Evolutionary conservation across 1,140 invertebrate genomes (phyloP), one percentile per base, ranked within the genome.

Genomic region (Eumaeus atala): DNA sequence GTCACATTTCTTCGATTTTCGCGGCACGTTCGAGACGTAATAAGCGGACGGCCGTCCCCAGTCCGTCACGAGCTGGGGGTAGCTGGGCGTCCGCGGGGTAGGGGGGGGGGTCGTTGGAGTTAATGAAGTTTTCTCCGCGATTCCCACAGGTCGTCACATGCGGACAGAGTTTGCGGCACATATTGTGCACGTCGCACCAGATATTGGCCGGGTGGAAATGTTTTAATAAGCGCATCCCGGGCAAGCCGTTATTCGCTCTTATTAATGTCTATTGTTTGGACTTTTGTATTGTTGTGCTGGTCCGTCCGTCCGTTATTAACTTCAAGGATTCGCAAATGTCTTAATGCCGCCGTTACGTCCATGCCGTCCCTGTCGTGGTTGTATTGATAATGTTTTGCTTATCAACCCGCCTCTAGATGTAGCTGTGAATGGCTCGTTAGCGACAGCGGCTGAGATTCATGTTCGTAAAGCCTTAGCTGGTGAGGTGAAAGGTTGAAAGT

Each of bases 101-200:
- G 59, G 54, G 49, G 61, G 57, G 64, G 71, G 70, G 66, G 74
- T 70, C 70, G 74, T 70, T 62, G 70, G 77, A 81, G 78, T 85
- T 85, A 85, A 85, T 85, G 82, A 85, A 85, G 82, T 85, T 85
- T 85, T 84, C 82, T 79, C 77, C 72, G 75, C 82, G 82, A 84
- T 77, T 85, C 82, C 82, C 82, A 80, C 79, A 77, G 79, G 82
- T 83, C 79, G 79, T 77, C 76, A 80, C 75, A 80, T 83, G 77
- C 68, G 77, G 77, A 61, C 70, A 56, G 77, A 82, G 77, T 82
- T 85, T 80, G 79, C 72, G 70, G 62, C 77, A 81, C 82, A 84
- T 84, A 86, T 86, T 86, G 83, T 76, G 71, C 83, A 80, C 62
- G 72, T 73, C 71, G 67, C 21, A 28, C 64, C 70, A 70, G 72